phyloP scores from a whole-genome alignment of 2,888 invertebrate species.

The Plusia festucae region DNA sequence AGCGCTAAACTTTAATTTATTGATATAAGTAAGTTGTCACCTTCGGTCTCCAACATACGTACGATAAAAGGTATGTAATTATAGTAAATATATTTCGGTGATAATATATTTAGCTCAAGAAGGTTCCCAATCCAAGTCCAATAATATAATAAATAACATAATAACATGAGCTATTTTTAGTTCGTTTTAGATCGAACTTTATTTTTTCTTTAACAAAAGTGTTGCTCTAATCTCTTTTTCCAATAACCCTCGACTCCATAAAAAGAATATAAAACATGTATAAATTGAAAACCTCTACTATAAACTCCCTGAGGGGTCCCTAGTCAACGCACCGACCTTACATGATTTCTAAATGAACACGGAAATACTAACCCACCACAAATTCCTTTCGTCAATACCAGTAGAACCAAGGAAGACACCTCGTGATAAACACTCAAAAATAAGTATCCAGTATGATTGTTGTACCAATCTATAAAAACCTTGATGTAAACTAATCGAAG shows the following conservation, averaged over 20 bases:
- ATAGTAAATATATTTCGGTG: no score
- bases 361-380: not conserved
- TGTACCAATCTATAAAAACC: constrained; percentile 49
- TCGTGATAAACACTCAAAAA: constrained; percentile 16
- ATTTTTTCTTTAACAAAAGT: no score
- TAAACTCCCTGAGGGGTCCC: not conserved
- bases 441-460: constrained; percentile 12
- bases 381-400: not conserved
- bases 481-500: constrained; percentile 49
- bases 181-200: no score
- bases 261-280: not conserved
- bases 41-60: not conserved
- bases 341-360: not conserved
- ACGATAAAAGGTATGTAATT: no score
- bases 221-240: no score
- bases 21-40: not conserved
- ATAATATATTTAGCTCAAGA: no score
- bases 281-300: not conserved
- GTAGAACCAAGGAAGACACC: not conserved
- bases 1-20: not conserved
- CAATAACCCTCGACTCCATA: not conserved
- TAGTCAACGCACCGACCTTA: not conserved
- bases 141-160: no score
- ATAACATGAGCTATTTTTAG: no score
- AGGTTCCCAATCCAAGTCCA: no score